Conservation (phyloP, 2,888 invertebrate species). For the Steinernema scapterisci region DNA sequence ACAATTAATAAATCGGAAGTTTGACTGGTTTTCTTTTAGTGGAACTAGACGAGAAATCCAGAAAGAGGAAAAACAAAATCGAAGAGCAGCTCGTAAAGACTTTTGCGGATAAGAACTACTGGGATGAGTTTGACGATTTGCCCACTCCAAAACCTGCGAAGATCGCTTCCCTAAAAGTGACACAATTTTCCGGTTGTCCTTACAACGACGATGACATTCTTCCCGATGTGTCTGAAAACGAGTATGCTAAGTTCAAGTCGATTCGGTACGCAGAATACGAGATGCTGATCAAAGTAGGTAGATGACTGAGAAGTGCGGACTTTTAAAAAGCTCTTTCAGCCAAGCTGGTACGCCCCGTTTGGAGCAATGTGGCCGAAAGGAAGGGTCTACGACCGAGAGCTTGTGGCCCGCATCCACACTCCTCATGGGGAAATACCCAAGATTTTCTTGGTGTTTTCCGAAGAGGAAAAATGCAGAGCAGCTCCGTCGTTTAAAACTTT, state of each 20-base stretch:
- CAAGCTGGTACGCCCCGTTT: background rate
- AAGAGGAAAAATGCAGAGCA: background rate
- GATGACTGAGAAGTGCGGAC: background rate
- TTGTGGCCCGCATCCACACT: background rate
- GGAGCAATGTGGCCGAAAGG: slow-evolving; percentile 3
- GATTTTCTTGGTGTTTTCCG: background rate
- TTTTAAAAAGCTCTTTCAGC: background rate
- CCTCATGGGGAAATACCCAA: background rate
- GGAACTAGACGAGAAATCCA: background rate
- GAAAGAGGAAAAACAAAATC: slow-evolving; percentile 10
- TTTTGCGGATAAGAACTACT: background rate
- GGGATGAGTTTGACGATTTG: background rate
- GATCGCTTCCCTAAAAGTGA: background rate
- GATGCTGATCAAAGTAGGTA: background rate
- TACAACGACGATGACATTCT: background rate
- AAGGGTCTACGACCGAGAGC: background rate
- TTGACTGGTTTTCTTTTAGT: background rate
- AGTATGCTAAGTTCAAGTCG: background rate
- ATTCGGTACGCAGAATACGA: background rate
- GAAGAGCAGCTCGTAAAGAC: background rate
- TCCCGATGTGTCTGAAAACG: background rate
- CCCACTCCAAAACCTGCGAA: background rate
- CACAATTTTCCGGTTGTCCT: background rate
- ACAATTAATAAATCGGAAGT: too few relatives aligned
- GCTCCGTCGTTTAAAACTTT: background rate